Base-by-base conservation (phyloP, 2,888 invertebrate species). In the Amblyjoppa proteus region DNA sequence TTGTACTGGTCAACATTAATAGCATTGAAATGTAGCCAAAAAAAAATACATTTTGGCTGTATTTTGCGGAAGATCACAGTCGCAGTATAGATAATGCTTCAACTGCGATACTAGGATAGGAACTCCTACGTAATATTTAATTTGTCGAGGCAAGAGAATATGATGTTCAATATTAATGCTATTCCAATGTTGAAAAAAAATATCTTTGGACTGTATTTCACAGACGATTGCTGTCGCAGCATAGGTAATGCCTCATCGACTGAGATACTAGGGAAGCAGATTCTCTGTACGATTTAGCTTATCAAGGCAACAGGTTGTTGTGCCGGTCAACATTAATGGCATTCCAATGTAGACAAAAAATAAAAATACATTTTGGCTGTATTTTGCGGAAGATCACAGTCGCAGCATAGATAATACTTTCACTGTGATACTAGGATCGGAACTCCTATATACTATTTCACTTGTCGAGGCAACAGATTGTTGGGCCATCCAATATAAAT, bases 221-320 rank as follows among this genome's bases (percentile, higher is more conserved):
- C 58, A 25, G 45, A 58, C 61, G 45, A 74, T 74, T 20, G 6
- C 41, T 2, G 28, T 41, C 9, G 20, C 1, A 16, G 38, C 9
- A 1, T n/a, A 53, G 7, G 41, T 73, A n/a, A n/a, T n/a, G 13
- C 4, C n/a, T 6, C 7, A 38, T 56, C n/a, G 3, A 11, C 34
- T 56, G 9, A 41, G n/a, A 56, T 25, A n/a, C 38, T 58, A 56
- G 4, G n/a, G 28, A 31, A n/a, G 58, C 13, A 6, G 13, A 11
- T n/a, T 0, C 3, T 71, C 49, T 83, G 81, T 84, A 38, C 20
- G 2, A 0, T 61, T 75, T n/a, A 34, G 45, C 64, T 78, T 76
- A 56, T 77, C 56, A 20, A 49, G 9, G 28, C 45, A 69, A 51
- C 69, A n/a, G 2, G 1, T 20, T 20, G 20, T 25, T n/a, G 2